These are phyloP conservation scores for Hyperoplus immaculatus DNA, from an alignment of 2,797 vertebrate species.

Conservation along the genomic window DNA sequence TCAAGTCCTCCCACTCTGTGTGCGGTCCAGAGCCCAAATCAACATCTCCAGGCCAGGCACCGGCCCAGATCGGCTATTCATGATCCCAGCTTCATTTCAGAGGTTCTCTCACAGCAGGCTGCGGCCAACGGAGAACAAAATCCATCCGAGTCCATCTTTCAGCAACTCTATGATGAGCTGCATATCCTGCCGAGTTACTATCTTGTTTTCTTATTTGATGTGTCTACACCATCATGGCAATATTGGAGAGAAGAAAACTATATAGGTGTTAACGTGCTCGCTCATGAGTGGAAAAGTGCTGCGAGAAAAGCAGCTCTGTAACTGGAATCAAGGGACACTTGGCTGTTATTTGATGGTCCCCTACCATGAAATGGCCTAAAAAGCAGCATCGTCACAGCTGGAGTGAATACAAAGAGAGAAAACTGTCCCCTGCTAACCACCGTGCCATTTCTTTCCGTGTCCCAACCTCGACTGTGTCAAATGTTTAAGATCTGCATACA, in stretches of 20 bases:
- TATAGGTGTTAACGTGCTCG: constrained; percentile 45
- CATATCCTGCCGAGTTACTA: constrained; percentile 41
- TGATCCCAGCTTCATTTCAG: constrained; percentile 55
- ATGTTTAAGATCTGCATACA: constrained; percentile 61
- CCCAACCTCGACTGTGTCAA: constrained; percentile 41
- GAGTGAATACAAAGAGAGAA: constrained; percentile 46
- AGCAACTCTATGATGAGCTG: constrained; percentile 31
- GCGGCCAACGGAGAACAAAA: constrained; percentile 35
- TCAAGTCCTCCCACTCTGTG: constrained; percentile 65
- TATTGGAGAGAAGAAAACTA: constrained; percentile 39
- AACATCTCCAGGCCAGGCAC: constrained; percentile 56
- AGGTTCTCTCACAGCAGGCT: constrained; percentile 52
- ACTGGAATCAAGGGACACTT: constrained; percentile 45
- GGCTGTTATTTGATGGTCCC: constrained; percentile 68
- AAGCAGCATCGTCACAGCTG: constrained; percentile 56
- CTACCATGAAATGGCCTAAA: constrained; percentile 69
- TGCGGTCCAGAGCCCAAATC: constrained; percentile 57
- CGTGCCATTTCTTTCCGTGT: constrained; percentile 26
- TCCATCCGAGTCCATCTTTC: constrained; percentile 39
- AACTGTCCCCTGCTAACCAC: constrained; percentile 40
- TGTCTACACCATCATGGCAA: constrained; percentile 22
- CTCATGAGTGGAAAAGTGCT: constrained; percentile 47
- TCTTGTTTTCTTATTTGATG: constrained; percentile 61
- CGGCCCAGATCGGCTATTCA: constrained; percentile 58
- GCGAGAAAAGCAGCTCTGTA: constrained; percentile 20